A percentile compares a stretch with the other conserved stretches of the same genome.
Conservation (phyloP, 2,888 invertebrate genomes). For the Melinopterus prodromus region DNA sequence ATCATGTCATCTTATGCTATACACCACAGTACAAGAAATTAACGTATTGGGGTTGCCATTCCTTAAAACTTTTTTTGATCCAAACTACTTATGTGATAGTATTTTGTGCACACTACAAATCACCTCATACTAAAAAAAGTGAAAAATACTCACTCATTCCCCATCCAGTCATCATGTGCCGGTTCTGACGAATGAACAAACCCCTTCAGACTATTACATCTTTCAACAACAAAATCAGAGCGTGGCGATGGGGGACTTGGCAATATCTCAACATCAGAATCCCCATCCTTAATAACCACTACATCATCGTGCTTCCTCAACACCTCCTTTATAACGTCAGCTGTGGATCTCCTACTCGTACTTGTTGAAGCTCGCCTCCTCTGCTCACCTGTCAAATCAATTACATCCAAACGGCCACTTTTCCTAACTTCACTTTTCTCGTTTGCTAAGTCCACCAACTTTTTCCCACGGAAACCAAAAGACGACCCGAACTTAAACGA, state of each 20-base stretch:
- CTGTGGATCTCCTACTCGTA: conserved; percentile 41
- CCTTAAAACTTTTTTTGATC: too few relatives aligned
- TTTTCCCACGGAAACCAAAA: conserved; percentile 33
- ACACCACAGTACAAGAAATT: too few relatives aligned
- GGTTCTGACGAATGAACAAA: conserved; percentile 64
- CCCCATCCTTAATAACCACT: conserved; percentile 53
- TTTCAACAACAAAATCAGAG: conserved; percentile 56
- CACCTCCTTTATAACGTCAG: conserved; percentile 48
- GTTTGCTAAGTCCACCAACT: conserved; percentile 42
- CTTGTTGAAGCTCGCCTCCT: conserved; percentile 31
- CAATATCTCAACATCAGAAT: conserved; percentile 56
- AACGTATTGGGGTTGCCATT: too few relatives aligned
- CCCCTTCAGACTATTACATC: conserved; percentile 66
- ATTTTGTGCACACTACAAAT: too few relatives aligned
- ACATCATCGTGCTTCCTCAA: conserved; percentile 50
- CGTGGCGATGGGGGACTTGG: conserved; percentile 56
- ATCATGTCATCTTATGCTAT: too few relatives aligned
- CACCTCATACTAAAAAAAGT: background rate
- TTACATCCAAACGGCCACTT: conserved; percentile 16
- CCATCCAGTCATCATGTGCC: conserved; percentile 65
- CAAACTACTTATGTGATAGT: too few relatives aligned
- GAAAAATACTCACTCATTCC: conserved; percentile 58
- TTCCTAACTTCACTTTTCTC: conserved; percentile 34
- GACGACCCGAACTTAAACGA: conserved; percentile 27
- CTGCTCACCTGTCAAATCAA: conserved; percentile 32